phyloP scores from a whole-genome alignment of 1,140 invertebrate species.

The Heliconius congener region DNA sequence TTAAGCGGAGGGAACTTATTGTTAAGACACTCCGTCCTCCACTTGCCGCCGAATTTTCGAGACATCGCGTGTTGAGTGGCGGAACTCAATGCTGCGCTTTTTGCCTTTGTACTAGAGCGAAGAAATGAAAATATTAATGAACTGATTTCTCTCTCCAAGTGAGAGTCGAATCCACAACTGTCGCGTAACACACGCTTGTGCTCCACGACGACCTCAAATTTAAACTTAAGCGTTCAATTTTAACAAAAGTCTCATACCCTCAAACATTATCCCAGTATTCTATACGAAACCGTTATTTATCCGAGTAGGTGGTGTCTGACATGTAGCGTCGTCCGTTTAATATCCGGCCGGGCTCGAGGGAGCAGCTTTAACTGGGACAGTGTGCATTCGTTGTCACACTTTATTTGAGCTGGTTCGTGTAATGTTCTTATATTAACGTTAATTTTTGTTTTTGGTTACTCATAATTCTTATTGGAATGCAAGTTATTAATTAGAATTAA shows the following conservation, averaged over 20 bases:
- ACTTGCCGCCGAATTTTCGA: no score
- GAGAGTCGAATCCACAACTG: no score
- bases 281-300: constrained; percentile 20
- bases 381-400: constrained; percentile 18
- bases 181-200: no score
- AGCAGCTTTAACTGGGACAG: constrained; percentile 22
- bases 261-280: background rate
- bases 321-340: constrained; percentile 28
- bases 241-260: background rate
- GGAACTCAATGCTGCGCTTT: no score
- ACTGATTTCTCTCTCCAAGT: no score
- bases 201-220: no score
- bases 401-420: background rate
- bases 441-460: background rate
- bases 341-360: constrained; percentile 25
- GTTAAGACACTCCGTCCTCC: no score
- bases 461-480: background rate
- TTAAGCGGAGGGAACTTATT: no score
- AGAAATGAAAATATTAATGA: no score
- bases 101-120: no score
- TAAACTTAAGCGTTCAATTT: no score
- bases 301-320: constrained; percentile 15
- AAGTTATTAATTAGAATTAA: background rate
- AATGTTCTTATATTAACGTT: background rate
- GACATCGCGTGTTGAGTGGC: no score